Conservation (phyloP, 2,888 invertebrate species). For the Halictus ligatus region DNA sequence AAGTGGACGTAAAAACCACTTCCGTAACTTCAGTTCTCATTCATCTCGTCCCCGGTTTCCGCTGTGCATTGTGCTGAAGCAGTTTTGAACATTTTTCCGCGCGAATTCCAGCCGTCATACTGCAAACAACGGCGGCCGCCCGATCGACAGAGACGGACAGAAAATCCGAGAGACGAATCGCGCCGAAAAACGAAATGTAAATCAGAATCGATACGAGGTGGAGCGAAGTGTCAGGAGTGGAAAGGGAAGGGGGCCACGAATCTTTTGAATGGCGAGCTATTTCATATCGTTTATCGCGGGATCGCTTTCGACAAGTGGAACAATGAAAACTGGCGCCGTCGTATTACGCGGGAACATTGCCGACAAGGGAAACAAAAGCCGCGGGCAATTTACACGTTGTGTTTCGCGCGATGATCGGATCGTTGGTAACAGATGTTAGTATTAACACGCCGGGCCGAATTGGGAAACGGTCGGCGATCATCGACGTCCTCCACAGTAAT, state of each 20-base stretch:
- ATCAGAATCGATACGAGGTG: slow-evolving; percentile 8
- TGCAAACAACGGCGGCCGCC: background rate
- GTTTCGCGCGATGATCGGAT: slow-evolving; percentile 7
- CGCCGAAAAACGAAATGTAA: slow-evolving; percentile 4
- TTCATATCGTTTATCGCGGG: slow-evolving; percentile 31
- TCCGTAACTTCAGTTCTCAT: slow-evolving; percentile 1
- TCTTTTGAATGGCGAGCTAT: slow-evolving; percentile 8
- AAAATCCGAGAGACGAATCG: background rate
- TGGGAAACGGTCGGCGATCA: slow-evolving; percentile 46
- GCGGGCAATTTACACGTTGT: slow-evolving; percentile 17
- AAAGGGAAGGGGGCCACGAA: no score
- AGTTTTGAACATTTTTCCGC: slow-evolving; percentile 6
- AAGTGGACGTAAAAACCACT: slow-evolving; percentile 12
- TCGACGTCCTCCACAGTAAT: slow-evolving; percentile 46
- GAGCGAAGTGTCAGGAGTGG: background rate
- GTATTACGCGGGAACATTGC: slow-evolving; percentile 8
- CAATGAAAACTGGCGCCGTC: slow-evolving; percentile 23
- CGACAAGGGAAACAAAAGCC: slow-evolving; percentile 29
- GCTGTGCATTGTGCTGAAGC: slow-evolving; percentile 5
- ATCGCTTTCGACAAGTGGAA: slow-evolving; percentile 29
- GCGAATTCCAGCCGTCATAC: background rate
- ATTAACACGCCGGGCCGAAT: slow-evolving; percentile 41
- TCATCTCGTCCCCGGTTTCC: background rate
- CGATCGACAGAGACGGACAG: background rate
- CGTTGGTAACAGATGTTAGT: slow-evolving; percentile 41